Base-by-base conservation (phyloP, 2,888 invertebrate species). In the Agonopterix heracliana region DNA sequence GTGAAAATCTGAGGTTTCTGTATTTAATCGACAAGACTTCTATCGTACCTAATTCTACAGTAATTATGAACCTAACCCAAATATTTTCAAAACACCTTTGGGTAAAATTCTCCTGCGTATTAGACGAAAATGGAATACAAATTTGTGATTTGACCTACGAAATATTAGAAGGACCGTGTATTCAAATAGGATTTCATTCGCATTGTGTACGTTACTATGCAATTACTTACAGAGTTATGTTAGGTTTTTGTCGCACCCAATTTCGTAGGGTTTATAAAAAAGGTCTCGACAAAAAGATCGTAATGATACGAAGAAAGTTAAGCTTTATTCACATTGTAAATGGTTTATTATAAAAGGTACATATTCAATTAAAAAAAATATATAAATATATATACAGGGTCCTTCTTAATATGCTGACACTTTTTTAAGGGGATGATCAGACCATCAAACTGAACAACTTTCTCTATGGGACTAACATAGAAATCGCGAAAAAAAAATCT, bases 281-380 rank as follows among this genome's bases (percentile, higher is more conserved):
- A 49, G 57, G 54, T 55, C 9, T 50, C 49, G 48, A 59, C 57
- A 61, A 68, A 61, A 66, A 64, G 53, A 59, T 54, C 56, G 50
- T 60, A 60, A 60, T 59, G 59, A 61, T 58, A 54, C 49, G 12
- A 40, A 41, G 56, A 46, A 49, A 47, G 10, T 34, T 13, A 44
- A 12, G 44, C 34, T n/a, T 5, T 34, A 8, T 7, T 3, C 46
- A 35, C 46, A 44, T 34, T 34, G 38, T 38, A 38, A 38, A 36
- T 9, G 5, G 35, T 8, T 35, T 5, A 35, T 9, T 5, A 35
- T 35, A 35, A 5, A 35, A 35, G 7, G 9, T 8, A 35, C 4
- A 35, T 35, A 35, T 5, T 9, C 35, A 5, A 5, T 9, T 35
- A 8, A 35, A 9, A 5, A 5, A 35, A 35, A 9, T 35, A 5